Conservation (phyloP, 2,888 invertebrate genomes). For the Carcina quercana region DNA sequence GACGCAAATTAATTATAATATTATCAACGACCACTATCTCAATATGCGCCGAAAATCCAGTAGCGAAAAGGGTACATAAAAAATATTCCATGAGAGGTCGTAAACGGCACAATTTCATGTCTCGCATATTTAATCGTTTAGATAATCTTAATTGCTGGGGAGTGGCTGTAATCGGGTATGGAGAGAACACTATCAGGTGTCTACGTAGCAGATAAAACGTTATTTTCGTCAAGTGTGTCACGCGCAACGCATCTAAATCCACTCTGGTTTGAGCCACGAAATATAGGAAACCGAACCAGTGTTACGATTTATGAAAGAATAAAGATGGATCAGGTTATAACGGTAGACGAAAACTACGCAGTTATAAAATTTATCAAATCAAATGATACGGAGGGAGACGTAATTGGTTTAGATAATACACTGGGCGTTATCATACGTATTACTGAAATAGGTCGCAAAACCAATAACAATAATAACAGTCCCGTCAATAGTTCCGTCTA, state of each 20-base stretch:
- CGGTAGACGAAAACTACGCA: constrained; percentile 33
- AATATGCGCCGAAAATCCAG: background rate
- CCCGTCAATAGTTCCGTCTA: too few relatives aligned
- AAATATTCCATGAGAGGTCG: background rate
- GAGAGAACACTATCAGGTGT: constrained; percentile 26
- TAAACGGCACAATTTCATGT: constrained; percentile 28
- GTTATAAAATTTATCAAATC: constrained; percentile 27
- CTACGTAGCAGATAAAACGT: constrained; percentile 32
- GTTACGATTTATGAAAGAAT: background rate
- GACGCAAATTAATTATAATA: too few relatives aligned
- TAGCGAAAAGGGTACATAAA: too few relatives aligned
- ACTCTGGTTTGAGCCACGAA: too few relatives aligned
- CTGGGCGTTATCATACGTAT: constrained; percentile 24
- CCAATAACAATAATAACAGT: constrained; percentile 8
- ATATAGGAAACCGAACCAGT: constrained; percentile 15
- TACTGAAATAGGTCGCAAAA: constrained; percentile 24
- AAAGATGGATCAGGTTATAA: constrained; percentile 4
- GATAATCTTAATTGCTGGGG: constrained; percentile 60
- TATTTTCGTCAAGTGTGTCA: constrained; percentile 36
- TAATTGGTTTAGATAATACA: constrained; percentile 31
- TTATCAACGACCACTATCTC: constrained; percentile 5
- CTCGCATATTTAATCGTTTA: constrained; percentile 30
- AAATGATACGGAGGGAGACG: constrained; percentile 30
- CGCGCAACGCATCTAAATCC: constrained; percentile 20
- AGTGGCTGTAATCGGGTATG: constrained; percentile 29